phyloP scores from a whole-genome alignment of 2,888 invertebrate species.

The Lasioglossum malachurum region DNA sequence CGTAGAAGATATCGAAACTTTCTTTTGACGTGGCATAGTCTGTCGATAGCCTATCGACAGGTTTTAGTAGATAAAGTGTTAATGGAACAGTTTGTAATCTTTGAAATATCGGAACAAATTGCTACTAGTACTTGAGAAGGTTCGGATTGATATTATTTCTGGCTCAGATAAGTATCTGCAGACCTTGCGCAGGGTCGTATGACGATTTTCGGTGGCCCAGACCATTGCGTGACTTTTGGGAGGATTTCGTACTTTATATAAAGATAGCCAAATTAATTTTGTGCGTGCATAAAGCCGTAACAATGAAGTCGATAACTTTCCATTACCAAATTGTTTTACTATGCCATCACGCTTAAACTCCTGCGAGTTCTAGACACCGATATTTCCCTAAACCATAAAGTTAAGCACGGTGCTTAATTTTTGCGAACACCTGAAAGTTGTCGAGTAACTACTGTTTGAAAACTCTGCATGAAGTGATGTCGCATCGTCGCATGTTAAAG shows the following conservation, averaged over 20 bases:
- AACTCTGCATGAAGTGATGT: neutral
- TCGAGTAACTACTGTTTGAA: neutral
- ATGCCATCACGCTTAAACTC: too few species aligned
- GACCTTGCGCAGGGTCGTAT: neutral
- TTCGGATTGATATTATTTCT: neutral
- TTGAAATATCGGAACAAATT: neutral
- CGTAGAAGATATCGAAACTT: neutral
- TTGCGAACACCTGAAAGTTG: too few species aligned
- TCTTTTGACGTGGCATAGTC: neutral
- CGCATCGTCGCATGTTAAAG: neutral
- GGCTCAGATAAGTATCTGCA: neutral
- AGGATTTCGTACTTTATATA: neutral
- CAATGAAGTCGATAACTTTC: neutral
- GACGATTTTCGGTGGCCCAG: neutral
- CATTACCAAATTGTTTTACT: too few species aligned
- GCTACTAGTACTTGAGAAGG: neutral
- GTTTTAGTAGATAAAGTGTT: conserved; percentile 2
- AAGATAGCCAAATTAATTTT: neutral
- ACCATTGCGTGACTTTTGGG: neutral
- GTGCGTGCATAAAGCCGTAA: neutral
- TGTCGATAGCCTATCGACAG: neutral
- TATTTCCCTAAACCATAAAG: too few species aligned
- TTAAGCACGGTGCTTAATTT: neutral
- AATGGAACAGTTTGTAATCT: neutral
- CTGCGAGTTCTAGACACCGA: too few species aligned